Conservation (phyloP, 2,113 vertebrate species). For the Chamaetylas fuelleborni region DNA sequence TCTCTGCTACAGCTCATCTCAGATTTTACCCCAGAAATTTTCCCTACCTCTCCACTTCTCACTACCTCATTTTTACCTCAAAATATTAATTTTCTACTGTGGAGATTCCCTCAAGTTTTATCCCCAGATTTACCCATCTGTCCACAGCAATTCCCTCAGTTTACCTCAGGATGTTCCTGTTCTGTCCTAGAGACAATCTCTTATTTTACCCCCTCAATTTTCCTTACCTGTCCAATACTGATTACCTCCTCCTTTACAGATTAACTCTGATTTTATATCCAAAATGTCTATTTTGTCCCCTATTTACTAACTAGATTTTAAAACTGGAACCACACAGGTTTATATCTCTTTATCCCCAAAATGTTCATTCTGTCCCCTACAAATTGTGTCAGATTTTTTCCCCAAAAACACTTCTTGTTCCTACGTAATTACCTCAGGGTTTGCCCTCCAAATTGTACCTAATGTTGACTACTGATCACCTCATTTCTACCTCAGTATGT, state of each 20-base stretch:
- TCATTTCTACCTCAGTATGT: background rate
- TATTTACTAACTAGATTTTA: background rate
- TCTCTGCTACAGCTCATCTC: background rate
- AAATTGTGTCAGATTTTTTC: background rate
- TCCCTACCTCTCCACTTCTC: background rate
- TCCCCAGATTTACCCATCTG: background rate
- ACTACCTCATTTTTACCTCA: background rate
- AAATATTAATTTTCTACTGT: accelerated
- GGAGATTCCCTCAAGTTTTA: background rate
- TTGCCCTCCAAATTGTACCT: background rate
- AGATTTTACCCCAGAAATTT: background rate
- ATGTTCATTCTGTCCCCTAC: background rate
- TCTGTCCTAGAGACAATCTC: background rate
- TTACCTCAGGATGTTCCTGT: background rate
- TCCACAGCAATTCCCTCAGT: background rate
- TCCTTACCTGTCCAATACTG: no score
- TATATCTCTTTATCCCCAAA: background rate
- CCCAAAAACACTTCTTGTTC: background rate
- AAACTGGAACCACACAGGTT: background rate
- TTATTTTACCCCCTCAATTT: background rate
- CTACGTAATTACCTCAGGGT: background rate
- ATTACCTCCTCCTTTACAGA: background rate
- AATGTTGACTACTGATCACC: background rate
- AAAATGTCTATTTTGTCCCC: background rate
- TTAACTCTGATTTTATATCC: background rate